Evolutionary conservation across 1,140 invertebrate species (phyloP), one percentile per base, ranked within the genome.

Genomic region (Pseudomyrmex concolor): DNA sequence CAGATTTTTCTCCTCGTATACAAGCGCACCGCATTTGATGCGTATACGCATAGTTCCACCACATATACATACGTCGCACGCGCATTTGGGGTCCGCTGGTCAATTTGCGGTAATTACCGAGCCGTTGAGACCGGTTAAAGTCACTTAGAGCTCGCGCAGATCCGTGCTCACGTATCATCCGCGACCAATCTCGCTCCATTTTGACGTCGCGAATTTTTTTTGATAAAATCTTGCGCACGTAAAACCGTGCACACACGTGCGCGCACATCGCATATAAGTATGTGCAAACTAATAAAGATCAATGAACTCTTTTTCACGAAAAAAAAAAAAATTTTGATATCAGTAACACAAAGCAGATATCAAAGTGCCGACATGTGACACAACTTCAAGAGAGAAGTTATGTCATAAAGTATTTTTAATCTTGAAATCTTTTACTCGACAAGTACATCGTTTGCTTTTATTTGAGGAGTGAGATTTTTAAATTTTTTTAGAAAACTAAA

Each of bases 61-160:
- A 54, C 60, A 63, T 19, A 9, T 34, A 13, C 54, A 9, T 34
- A 13, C 54, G 22, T 19, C 19, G 9, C 50, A 45, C 77, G 51
- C 34, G 63, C 78, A 76, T 89, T 89, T 85, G 78, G 86, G 84
- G 71, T 71, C 85, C 83, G 87, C 87, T 86, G 87, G 87, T 90
- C 89, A 91, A 91, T 91, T 91, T 87, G 83, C 86, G 57, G 51
- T 87, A 89, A 91, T 91, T 91, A 91, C 89, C 84, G 64, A 87
- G 84, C 89, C 60, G 89, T 90, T 89, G 85, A 73, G 81, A 90
- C 84, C 76, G 90, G 82, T 91, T 91, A 88, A 86, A 91, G 87
- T 86, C 87, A 90, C 84, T 91, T 90, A 90, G 82, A 19, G 77
- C 64, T 12, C 43, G 70, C 74, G 54, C 60, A 86, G 60, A 67